Evolutionary conservation across 2,113 vertebrate species (phyloP).

Genomic region (Bucco capensis): DNA sequence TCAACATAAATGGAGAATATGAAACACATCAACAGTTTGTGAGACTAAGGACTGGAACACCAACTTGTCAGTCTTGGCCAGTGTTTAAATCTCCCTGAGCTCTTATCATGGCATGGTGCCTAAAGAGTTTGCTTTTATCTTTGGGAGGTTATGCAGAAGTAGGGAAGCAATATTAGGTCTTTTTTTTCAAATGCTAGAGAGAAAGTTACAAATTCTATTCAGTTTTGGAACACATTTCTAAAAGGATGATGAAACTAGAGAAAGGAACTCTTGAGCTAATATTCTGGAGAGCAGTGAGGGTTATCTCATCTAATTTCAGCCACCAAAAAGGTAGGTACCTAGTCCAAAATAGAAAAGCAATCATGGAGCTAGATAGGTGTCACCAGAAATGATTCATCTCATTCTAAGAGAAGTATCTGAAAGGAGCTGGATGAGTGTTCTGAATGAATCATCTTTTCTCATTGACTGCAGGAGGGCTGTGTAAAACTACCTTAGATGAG

Average conservation of each 20-base stretch:
- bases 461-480: neutral
- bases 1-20: neutral
- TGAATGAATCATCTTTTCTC: slow-evolving; percentile 19
- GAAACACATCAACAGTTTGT: neutral
- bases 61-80: neutral
- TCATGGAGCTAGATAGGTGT: neutral
- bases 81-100: neutral
- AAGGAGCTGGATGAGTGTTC: neutral
- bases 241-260: neutral
- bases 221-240: neutral
- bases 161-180: neutral
- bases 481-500: neutral
- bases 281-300: neutral
- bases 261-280: neutral
- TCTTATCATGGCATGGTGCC: neutral
- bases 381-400: slow-evolving; percentile 13
- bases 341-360: neutral
- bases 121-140: neutral
- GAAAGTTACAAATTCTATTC: neutral
- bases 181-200: neutral
- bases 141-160: neutral
- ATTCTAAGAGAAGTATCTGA: neutral
- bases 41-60: neutral
- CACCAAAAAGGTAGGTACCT: neutral
- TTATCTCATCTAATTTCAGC: neutral